phyloP scores from a whole-genome alignment of 1,140 invertebrate species.

The Leptonema lineaticorne region DNA sequence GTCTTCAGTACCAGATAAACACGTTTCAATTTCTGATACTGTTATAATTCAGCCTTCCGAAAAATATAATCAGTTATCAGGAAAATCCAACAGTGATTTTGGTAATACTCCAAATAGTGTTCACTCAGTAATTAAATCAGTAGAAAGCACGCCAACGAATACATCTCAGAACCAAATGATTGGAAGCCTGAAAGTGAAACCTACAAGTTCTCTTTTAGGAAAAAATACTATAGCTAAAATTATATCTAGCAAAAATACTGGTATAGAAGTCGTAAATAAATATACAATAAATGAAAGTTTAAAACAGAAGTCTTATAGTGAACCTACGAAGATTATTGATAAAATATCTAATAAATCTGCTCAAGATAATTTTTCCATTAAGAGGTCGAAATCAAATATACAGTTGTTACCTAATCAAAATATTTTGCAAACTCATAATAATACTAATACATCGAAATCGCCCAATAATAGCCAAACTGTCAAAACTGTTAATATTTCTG shows the following conservation, averaged over 20 bases:
- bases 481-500: conserved; percentile 11
- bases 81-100: conserved; percentile 12
- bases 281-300: conserved; percentile 18
- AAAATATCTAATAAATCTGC: conserved; percentile 6
- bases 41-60: conserved; percentile 44
- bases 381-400: neutral
- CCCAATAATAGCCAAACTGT: neutral
- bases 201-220: conserved; percentile 33
- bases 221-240: conserved; percentile 36
- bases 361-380: conserved; percentile 19
- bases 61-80: conserved; percentile 17
- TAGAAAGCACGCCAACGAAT: neutral
- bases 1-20: conserved; percentile 42
- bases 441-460: neutral
- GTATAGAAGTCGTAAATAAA: conserved; percentile 6
- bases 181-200: conserved; percentile 35
- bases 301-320: neutral
- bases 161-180: conserved; percentile 1
- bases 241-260: conserved; percentile 31
- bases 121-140: conserved; percentile 28
- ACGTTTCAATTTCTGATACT: conserved; percentile 48
- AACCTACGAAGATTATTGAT: neutral
- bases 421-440: neutral
- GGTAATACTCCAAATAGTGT: conserved; percentile 8
- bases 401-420: neutral